phyloP scores from a whole-genome alignment of 2,888 invertebrate species.

The Erpobdella octoculata region DNA sequence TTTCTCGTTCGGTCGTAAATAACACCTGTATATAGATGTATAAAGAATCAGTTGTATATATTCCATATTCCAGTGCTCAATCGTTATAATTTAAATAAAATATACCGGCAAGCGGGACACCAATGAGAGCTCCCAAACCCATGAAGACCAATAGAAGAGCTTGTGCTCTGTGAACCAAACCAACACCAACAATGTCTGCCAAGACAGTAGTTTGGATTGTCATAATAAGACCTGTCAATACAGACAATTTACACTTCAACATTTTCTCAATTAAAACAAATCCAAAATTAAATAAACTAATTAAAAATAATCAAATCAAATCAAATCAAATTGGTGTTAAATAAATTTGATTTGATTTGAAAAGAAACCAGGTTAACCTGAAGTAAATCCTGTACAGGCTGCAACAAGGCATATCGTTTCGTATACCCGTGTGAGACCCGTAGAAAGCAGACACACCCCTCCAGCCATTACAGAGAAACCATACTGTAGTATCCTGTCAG shows the following conservation, averaged over 20 bases:
- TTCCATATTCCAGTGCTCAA: no score
- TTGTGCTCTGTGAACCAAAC: slow-evolving; percentile 29
- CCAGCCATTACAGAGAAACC: slow-evolving; percentile 14
- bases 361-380: no score
- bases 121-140: slow-evolving; percentile 31
- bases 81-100: no score
- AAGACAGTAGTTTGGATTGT: slow-evolving; percentile 32
- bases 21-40: slow-evolving; percentile 8
- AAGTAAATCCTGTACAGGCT: slow-evolving; percentile 11
- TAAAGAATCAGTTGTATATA: no score
- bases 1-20: slow-evolving; percentile 28
- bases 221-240: slow-evolving; percentile 24
- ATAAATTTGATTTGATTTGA: no score
- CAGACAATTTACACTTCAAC: no score
- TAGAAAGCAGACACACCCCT: slow-evolving; percentile 25
- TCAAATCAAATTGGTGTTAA: no score
- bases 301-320: no score
- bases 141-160: slow-evolving; percentile 29
- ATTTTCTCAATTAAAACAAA: no score
- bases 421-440: slow-evolving; percentile 3
- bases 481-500: slow-evolving; percentile 29
- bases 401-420: slow-evolving; percentile 14
- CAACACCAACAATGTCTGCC: slow-evolving; percentile 29
- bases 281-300: not conserved
- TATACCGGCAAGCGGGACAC: slow-evolving; percentile 33